Percentiles rank a stretch among this genome's conserved stretches.
Evolutionary conservation across 2,797 vertebrate genomes (phyloP).

Genomic region (Xiphophorus birchmanni): DNA sequence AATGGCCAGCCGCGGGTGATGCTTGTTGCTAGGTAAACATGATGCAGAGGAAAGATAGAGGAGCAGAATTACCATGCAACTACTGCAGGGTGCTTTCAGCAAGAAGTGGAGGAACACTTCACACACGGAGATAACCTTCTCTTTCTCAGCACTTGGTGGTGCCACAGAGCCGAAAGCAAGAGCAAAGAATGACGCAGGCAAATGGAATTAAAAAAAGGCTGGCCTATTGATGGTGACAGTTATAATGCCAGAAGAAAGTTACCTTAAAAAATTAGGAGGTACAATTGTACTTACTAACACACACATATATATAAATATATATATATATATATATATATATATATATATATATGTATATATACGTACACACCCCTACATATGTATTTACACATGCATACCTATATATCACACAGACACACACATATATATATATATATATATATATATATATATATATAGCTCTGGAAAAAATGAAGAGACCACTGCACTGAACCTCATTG

Average conservation of each 20-base stretch:
- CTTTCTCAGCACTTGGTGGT: constrained; percentile 69
- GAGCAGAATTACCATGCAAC: constrained; percentile 86
- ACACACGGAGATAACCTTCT: constrained; percentile 64
- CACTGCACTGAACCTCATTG: too few relatives aligned
- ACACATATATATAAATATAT: too few relatives aligned
- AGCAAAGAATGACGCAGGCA: constrained; percentile 57
- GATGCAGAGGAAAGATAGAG: constrained; percentile 90
- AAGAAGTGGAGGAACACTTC: constrained; percentile 68
- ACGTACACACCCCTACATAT: too few relatives aligned
- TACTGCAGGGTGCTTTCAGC: constrained; percentile 80
- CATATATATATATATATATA: too few relatives aligned
- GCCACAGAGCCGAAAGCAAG: constrained; percentile 74
- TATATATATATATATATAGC: too few relatives aligned
- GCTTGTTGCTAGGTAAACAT: constrained; percentile 94
- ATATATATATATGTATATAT: too few relatives aligned
- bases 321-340: too few relatives aligned
- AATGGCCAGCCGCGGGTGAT: constrained; percentile 88
- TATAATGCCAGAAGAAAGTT: constrained; percentile 12
- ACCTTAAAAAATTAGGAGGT: neutral
- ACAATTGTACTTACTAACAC: neutral
- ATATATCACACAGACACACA: too few relatives aligned
- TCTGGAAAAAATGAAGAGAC: too few relatives aligned
- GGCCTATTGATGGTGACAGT: constrained; percentile 27
- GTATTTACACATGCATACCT: too few relatives aligned
- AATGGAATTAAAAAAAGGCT: constrained; percentile 36